Base-by-base conservation (phyloP, 1,140 invertebrate species). In the Diachasma alloeum region DNA sequence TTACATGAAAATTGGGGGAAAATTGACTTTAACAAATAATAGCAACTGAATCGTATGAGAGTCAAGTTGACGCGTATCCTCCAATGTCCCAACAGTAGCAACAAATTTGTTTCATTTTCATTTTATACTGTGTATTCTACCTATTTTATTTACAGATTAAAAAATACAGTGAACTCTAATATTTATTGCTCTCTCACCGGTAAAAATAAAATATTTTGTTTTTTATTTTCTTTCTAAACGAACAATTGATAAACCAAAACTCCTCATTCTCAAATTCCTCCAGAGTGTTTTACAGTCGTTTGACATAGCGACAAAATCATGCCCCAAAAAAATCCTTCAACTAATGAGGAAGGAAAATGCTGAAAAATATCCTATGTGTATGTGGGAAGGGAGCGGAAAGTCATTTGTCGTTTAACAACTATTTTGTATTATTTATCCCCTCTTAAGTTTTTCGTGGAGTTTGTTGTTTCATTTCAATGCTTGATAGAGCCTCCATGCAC, bases 401-500 rank as follows among this genome's bases (percentile, higher is more conserved):
- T 19, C 17, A 53, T 53, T 17, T 17, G 48, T 53, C 48, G 17
- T 53, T 53, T 53, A 63, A 24, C 48, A 53, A 53, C n/a, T 53
- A 63, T 63, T 26, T 63, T 26, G 59, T 63, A 63, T 75, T 73
- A 66, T 31, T 76, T 39, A 68, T 42, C 56, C 56, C 42, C 19
- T n/a, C 5, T 59, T 74, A 15, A 36, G 15, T 39, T 42, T 19
- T 48, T 36, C 0, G 19, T 44, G 19, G 68, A 74, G 9, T 15
- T 17, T 68, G 8, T 66, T 53, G 48, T 78, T 81, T 92, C 86
- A 92, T 84, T 91, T 91, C 46, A 90, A 91, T 74, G 90, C 89
- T 79, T 90, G 89, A 81, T 92, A 93, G 11, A 93, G 79, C 86
- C 92, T 91, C 90, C 91, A 93, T 31, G 87, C 89, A 87, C 92